phyloP scores from a whole-genome alignment of 2,797 vertebrate genomes.

The Tenualosa thibaudeaui region DNA sequence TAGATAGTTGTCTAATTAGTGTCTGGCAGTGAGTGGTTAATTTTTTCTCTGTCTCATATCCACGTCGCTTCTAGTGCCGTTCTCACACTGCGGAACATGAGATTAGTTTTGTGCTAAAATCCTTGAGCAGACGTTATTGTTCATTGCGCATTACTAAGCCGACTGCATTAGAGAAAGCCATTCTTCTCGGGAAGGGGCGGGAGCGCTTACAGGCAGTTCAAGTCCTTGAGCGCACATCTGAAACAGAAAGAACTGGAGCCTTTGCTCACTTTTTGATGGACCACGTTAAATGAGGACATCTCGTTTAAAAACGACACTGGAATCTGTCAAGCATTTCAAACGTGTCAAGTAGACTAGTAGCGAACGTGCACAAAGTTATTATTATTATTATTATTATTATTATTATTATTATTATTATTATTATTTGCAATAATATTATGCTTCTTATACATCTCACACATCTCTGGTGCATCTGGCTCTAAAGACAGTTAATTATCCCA shows the following conservation, averaged over 20 bases:
- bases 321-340: no score
- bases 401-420: no score
- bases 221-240: background rate
- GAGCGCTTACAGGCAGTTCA: background rate
- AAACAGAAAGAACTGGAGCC: background rate
- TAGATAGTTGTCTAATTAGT: background rate
- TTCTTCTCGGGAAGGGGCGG: background rate
- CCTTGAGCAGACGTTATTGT: slow-evolving; percentile 26
- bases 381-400: no score
- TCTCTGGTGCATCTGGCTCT: background rate
- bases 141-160: slow-evolving; percentile 25
- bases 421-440: no score
- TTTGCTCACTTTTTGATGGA: background rate
- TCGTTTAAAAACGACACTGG: background rate
- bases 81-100: slow-evolving; percentile 19
- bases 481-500: background rate
- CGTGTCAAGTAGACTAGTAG: no score
- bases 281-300: background rate
- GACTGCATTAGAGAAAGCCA: background rate
- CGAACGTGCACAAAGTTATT: no score
- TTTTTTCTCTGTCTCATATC: slow-evolving; percentile 22
- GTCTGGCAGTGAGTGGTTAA: no score
- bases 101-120: slow-evolving; percentile 30
- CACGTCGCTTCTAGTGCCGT: background rate
- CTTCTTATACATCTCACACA: background rate